phyloP scores from a whole-genome alignment of 2,888 invertebrate genomes.

The Orthonevra nobilis region DNA sequence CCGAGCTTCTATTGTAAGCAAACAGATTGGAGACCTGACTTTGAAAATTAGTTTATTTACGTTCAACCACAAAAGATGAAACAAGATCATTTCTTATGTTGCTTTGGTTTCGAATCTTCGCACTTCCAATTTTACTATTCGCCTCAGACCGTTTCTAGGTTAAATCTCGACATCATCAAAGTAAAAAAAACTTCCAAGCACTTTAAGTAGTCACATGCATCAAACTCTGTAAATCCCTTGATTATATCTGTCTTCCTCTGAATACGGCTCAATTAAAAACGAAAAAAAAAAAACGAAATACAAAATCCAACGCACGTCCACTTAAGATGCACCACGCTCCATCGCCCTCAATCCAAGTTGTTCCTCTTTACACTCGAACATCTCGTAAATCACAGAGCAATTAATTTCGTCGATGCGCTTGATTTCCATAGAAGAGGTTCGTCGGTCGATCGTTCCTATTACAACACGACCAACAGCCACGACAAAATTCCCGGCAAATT shows the following conservation, averaged over 20 bases:
- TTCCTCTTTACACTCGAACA: constrained; percentile 10
- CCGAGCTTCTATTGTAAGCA: too few relatives aligned
- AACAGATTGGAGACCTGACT: too few relatives aligned
- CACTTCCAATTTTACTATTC: too few relatives aligned
- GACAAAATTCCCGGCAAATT: constrained; percentile 45
- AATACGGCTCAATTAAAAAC: constrained; percentile 29
- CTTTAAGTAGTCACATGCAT: too few relatives aligned
- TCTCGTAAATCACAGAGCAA: constrained; percentile 66
- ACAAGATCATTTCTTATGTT: too few relatives aligned
- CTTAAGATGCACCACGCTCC: constrained; percentile 63
- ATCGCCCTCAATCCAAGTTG: constrained; percentile 29
- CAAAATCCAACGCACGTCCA: constrained; percentile 51
- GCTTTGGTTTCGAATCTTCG: too few relatives aligned
- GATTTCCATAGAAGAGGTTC: constrained; percentile 56
- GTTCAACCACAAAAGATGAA: too few relatives aligned
- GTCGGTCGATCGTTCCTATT: constrained; percentile 9
- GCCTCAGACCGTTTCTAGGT: too few relatives aligned
- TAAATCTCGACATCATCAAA: too few relatives aligned
- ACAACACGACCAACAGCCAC: constrained; percentile 2
- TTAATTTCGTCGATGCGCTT: constrained; percentile 67
- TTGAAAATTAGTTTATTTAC: too few relatives aligned
- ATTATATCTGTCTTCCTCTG: constrained; percentile 4
- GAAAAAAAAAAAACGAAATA: neutral
- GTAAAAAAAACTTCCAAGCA: too few relatives aligned
- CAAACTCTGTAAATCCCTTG: constrained; percentile 4